These are phyloP conservation scores for Euphydryas editha DNA, from an alignment of 2,888 invertebrate species.

Conservation along the genomic window DNA sequence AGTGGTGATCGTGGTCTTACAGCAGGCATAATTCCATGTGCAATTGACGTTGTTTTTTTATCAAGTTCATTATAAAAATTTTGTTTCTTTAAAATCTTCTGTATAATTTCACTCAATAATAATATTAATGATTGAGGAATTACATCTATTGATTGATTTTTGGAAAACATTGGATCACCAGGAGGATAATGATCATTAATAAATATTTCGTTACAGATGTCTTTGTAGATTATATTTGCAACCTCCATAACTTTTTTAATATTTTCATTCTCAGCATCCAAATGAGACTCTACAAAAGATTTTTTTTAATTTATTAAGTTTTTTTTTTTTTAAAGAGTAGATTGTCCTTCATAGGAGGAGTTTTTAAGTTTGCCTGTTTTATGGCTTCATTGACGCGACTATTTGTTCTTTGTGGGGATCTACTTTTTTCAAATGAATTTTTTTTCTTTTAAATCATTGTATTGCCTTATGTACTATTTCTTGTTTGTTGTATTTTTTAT, in stretches of 20 bases:
- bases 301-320: too few species aligned
- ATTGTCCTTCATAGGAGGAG: too few species aligned
- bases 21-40: neutral
- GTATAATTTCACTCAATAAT: neutral
- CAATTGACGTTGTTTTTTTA: neutral
- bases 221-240: neutral
- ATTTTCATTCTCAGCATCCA: neutral
- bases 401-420: too few species aligned
- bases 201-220: neutral
- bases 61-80: neutral
- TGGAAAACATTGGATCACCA: neutral
- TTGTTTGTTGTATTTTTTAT: too few species aligned
- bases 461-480: too few species aligned
- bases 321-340: too few species aligned
- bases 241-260: neutral
- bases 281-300: neutral
- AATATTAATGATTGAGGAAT: neutral
- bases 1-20: neutral
- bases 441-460: too few species aligned
- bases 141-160: neutral
- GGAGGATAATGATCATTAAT: neutral
- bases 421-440: too few species aligned
- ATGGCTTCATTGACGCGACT: too few species aligned
- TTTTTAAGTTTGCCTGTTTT: too few species aligned
- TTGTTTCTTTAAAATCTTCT: neutral